Evolutionary conservation across 2,888 invertebrate genomes (phyloP).

Genomic region (Mythimna albipuncta): DNA sequence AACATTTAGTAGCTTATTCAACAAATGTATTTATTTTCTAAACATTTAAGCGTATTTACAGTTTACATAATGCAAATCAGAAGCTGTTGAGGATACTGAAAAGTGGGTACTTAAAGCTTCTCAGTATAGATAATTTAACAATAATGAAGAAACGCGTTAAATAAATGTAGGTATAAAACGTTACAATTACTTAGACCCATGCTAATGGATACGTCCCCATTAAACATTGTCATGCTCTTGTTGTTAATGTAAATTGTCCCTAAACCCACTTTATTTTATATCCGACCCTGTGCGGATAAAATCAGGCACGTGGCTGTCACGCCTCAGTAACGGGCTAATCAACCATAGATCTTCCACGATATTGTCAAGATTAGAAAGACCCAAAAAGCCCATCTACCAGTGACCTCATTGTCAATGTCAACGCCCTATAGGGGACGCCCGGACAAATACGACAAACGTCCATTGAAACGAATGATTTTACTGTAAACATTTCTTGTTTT

Average conservation of each 20-base stretch:
- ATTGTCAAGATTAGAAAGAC: conserved; percentile 11
- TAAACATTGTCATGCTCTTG: conserved; percentile 18
- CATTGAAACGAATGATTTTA: conserved; percentile 10
- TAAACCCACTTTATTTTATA: conserved; percentile 30
- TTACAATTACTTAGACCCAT: conserved; percentile 32
- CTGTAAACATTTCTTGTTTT: conserved; percentile 7
- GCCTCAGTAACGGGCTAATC: conserved; percentile 9
- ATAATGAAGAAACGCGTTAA: conserved; percentile 19
- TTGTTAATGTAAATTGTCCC: conserved; percentile 21
- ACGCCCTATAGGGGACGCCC: conserved; percentile 22
- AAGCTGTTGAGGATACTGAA: not conserved
- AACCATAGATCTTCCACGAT: conserved; percentile 22
- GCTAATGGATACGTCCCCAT: conserved; percentile 38
- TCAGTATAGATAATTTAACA: not conserved
- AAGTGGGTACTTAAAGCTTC: conserved; percentile 1
- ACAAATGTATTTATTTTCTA: conserved; percentile 1
- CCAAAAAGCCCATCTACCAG: not conserved
- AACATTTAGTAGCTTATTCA: not conserved
- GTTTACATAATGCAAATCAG: conserved; percentile 2
- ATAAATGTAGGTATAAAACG: conserved; percentile 5
- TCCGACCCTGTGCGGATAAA: conserved; percentile 14
- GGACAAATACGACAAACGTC: conserved; percentile 29
- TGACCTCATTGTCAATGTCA: conserved; percentile 31
- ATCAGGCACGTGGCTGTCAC: conserved; percentile 1
- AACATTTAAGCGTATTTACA: not conserved